Base-by-base conservation (phyloP, 2,888 invertebrate genomes). In the Hartigia nigra region DNA sequence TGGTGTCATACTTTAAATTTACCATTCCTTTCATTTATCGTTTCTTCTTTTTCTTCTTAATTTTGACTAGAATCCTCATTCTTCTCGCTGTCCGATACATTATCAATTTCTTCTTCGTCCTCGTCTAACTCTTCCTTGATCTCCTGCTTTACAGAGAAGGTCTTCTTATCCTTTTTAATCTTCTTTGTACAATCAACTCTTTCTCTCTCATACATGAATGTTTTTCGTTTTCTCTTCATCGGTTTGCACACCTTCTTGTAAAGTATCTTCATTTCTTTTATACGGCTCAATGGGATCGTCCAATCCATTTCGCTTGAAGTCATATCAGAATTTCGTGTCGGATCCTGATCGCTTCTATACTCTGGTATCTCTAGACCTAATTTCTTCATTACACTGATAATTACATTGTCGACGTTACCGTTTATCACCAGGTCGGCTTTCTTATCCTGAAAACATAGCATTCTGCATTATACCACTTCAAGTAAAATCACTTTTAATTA, bases 381-480 rank as follows among this genome's bases (percentile, higher is more conserved):
- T 80, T 95, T 93, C 87, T 95, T 94, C 93, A 96, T 95, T 0
- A 98, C 93, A 88, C 94, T 95, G 79, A 93, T 93, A 87, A 98
- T 92, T 75, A 98, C 94, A 78, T 95, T 95, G 91, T 99, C 98
- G 1, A 98, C 97, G 92, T 97, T 98, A 31, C 96, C 94, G 88
- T 97, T 96, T 83, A 99, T 97, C 75, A 96, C 93, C 80, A 99
- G 92, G 91, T 98, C 96, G 35, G 98, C 97, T 92, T 97, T 97
- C 89, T 96, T 96, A 89, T 98, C 98, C 97, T 97, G 89, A 74
- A 93, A 93, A 86, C 82, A 82, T 81, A 31, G 31, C 23, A 12
- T 75, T 12, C 12, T 36, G 34, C 55, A 72, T 76, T 76, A 34
- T 72, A 72, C 12, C 12, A 31, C 31, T 72, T 0, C 31, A 72